phyloP scores from a whole-genome alignment of 2,113 vertebrate genomes.

The Diglossa brunneiventris region DNA sequence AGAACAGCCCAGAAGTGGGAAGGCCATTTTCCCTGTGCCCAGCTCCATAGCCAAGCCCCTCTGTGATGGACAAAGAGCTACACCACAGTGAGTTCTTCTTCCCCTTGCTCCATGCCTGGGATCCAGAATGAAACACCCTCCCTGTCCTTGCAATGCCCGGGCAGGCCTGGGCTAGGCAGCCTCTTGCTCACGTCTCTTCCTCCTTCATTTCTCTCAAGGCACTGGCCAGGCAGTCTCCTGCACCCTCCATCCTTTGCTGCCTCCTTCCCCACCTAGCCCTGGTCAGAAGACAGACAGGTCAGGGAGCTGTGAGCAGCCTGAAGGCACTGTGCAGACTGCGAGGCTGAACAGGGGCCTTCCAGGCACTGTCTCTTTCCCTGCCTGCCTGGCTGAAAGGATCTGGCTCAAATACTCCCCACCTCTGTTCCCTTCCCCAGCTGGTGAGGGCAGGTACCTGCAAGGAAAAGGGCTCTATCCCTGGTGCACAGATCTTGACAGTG shows the following conservation, averaged over 20 bases:
- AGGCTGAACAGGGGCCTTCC: neutral
- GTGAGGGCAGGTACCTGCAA: constrained; percentile 79
- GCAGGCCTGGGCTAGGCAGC: neutral
- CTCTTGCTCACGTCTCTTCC: neutral
- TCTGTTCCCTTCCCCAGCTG: neutral
- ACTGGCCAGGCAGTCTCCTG: neutral
- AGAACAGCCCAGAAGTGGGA: neutral
- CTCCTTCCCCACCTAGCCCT: neutral
- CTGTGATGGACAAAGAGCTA: neutral
- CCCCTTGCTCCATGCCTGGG: neutral
- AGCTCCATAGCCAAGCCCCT: neutral
- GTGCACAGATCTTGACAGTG: constrained; percentile 93
- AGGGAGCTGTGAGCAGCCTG: neutral
- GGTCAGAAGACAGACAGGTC: rapidly evolving
- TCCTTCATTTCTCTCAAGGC: neutral
- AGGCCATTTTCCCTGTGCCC: neutral
- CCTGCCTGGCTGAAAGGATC: neutral
- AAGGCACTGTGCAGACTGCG: neutral
- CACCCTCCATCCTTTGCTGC: neutral
- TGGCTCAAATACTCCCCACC: neutral
- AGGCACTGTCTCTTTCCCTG: neutral
- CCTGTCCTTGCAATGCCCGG: neutral
- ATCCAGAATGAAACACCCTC: neutral
- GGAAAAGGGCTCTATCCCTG: constrained; percentile 91
- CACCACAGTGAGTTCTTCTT: neutral